Evolutionary conservation across 30 jellyfish, hydroid and myxozoan genomes (phyloP), one percentile per base, ranked within the genome.

Genomic region (Rhopilema esculentum): DNA sequence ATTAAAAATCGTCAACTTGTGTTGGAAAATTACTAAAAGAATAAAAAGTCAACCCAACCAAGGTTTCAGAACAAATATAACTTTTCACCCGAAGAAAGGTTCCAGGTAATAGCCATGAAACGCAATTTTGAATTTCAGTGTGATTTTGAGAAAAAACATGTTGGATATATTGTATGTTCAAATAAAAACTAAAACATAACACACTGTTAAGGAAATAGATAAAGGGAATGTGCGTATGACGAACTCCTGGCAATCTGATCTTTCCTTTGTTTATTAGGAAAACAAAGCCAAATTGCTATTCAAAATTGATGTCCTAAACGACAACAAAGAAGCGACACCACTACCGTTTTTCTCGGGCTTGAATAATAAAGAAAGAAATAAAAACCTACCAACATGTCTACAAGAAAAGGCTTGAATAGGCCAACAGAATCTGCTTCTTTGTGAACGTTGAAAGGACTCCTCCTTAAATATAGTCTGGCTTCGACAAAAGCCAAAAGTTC

Each of bases 281-380:
- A 78, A 78, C 88, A 57, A 61, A 61, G 88, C 40, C 79, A 29
- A 62, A 62, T 77, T 77, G 76, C 77, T 77, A 28, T 78, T 53
- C 79, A 78, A 78, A 32, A 53, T 62, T 17, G 49, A 62, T 53
- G 85, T 8, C 61, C 73, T 49, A 12, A 27, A 31, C 33, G 22
- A 67, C 31, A 31, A 16, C 78, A 21, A n/a, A 8, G 49, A 67
- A 4, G 23, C 49, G 12, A 67, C 49, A 67, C 7, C 49, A 24
- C 7, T 31, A 67, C 49, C 33, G 33, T 67, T 26, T 26, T 15
- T 4, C 16, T 18, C 49, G 49, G 31, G 31, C 49, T 21, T 20
- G 49, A 67, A 26, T 7, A 2, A 67, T 1, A 15, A 31, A 12
- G 70, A 49, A 18, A 73, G 33, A 30, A 73, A 40, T 63, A 8